Evolutionary conservation across 23 tunicate species (phyloP).

Genomic region (Halocynthia roretzi): DNA sequence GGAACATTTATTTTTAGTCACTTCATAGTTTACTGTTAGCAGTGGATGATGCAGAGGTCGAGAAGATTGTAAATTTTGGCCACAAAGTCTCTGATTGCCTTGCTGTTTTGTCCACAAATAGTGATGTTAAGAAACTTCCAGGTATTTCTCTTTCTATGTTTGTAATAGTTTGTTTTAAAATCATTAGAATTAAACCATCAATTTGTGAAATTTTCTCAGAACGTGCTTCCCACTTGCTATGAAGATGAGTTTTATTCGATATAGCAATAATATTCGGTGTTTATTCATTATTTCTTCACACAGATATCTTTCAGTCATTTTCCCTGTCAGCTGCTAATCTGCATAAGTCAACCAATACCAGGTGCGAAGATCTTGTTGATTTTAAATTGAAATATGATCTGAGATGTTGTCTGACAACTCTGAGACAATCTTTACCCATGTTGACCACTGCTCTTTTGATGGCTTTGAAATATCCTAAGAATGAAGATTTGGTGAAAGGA

Average conservation of each 20-base stretch:
- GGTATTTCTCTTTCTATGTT: no score
- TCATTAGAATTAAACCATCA: no score
- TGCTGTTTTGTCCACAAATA: no score
- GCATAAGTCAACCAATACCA: conserved; percentile 11
- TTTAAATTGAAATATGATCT: conserved; percentile 17
- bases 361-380: conserved; percentile 58
- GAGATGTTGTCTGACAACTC: conserved; percentile 17
- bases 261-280: not conserved
- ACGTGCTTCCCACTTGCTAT: not conserved
- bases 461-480: conserved; percentile 59
- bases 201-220: no score
- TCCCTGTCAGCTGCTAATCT: conserved; percentile 26
- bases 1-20: no score
- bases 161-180: no score
- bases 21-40: conserved; percentile 16
- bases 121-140: no score
- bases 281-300: not conserved
- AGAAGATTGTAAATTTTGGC: conserved; percentile 29
- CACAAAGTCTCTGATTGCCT: not conserved
- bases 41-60: conserved; percentile 69
- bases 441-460: conserved; percentile 49
- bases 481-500: conserved; percentile 38
- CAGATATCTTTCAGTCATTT: conserved; percentile 23
- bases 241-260: not conserved
- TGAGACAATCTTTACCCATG: conserved; percentile 67